phyloP scores from a whole-genome alignment of 1,140 invertebrate genomes.

The Chironomus striatipennis region DNA sequence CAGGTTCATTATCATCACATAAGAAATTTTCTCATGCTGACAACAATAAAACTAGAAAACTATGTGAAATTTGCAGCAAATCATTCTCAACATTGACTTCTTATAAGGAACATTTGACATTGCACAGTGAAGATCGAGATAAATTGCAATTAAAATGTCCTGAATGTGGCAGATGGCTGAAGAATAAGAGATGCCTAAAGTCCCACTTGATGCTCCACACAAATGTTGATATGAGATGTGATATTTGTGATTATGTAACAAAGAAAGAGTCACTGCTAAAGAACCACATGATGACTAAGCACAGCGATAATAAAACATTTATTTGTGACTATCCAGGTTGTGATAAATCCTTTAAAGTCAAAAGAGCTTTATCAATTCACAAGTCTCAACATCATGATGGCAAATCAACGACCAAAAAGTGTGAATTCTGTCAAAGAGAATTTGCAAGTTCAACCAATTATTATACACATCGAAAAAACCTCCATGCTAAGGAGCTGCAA shows the following conservation, averaged over 20 bases:
- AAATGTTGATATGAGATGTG: background rate
- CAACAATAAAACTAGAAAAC: background rate
- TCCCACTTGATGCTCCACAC: constrained; percentile 24
- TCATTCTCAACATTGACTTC: constrained; percentile 22
- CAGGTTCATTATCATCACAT: constrained; percentile 21
- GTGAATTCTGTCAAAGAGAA: constrained; percentile 15
- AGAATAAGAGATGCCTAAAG: constrained; percentile 24
- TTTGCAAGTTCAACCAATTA: constrained; percentile 25
- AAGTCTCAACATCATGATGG: constrained; percentile 14
- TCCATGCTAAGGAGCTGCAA: constrained; percentile 23
- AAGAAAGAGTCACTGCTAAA: constrained; percentile 24
- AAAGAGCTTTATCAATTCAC: constrained; percentile 25
- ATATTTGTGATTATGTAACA: constrained; percentile 24
- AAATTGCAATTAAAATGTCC: constrained; percentile 23
- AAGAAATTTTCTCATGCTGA: constrained; percentile 19
- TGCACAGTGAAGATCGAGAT: constrained; percentile 13
- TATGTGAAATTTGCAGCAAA: constrained; percentile 24
- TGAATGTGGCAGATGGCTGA: constrained; percentile 24
- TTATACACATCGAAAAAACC: constrained; percentile 25
- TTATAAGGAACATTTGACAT: constrained; percentile 18
- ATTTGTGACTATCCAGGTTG: constrained; percentile 12
- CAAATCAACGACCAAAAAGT: background rate
- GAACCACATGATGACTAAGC: constrained; percentile 22
- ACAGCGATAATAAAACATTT: background rate
- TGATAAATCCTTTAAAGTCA: constrained; percentile 23